Evolutionary conservation across 1,140 invertebrate genomes (phyloP), one percentile per base, ranked within the genome.

Genomic region (Neuroterus valhalla): DNA sequence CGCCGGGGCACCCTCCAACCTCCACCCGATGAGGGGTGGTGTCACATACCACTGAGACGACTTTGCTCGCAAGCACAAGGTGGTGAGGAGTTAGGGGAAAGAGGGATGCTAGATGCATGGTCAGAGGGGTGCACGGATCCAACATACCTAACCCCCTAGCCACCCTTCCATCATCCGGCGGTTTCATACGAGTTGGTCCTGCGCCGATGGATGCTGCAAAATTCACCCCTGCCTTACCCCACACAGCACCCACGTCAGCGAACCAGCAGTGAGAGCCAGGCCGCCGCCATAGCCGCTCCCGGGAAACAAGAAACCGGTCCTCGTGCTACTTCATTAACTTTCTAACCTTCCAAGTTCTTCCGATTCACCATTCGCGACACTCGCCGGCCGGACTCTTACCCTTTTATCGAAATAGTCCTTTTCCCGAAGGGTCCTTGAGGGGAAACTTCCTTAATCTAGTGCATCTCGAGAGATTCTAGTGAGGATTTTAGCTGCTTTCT

Each of bases 221-320:
- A 67, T 55, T 43, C 48, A 55, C 68, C 71, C 62, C 77, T 72
- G 26, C 79, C 74, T 76, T 74, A 77, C 77, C 82, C 62, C 75
- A 45, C 70, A 68, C 66, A 77, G 70, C 74, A 68, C 76, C 78
- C 74, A 76, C 78, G 72, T 72, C 81, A 76, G 77, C 66, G 74
- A 81, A 83, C 78, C 77, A 84, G 78, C 83, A 89, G 88, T 89
- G 86, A 85, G 88, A 86, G 86, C 86, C 83, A 88, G 84, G 86
- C 87, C 78, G 85, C 86, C 86, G 87, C 88, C 87, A 88, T 87
- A 88, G 88, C 86, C 86, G 86, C 87, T 88, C 83, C 85, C 82
- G 84, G 78, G 82, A 76, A 55, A 75, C 50, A 74, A n/a, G 70
- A 43, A 76, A 78, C 73, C 76, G 76, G 72, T 80, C 62, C 67